Evolutionary conservation across 2,113 vertebrate genomes (phyloP), one percentile per base, ranked within the genome.

Genomic region (Upupa epops): DNA sequence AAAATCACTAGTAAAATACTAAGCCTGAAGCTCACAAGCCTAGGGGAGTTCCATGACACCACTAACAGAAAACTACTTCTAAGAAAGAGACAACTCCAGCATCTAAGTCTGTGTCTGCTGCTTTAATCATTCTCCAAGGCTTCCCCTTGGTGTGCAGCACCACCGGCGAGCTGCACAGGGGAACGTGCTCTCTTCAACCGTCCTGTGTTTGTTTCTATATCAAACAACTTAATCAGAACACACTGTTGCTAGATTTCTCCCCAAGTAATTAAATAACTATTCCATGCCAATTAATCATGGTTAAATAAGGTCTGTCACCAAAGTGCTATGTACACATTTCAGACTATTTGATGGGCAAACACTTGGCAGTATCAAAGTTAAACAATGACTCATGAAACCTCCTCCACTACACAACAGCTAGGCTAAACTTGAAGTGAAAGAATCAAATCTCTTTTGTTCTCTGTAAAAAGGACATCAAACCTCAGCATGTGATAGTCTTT

Each of bases 381-480:
- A 98, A 99, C 98, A 98, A 98, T 98, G 98, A 98, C 97, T 98
- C 98, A 98, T 98, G 98, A 98, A 98, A 97, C 96, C 98, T 98
- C 93, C 97, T 97, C 93, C 72, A 89, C 97, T 97, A 98, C 95
- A 98, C 98, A 98, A 98, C 98, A 96, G 96, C 93, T 96, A 97
- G 91, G 97, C 97, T 98, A 96, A 98, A 98, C 97, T 95, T 96
- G 90, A 96, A 95, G 95, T 97, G 96, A 98, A 98, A 98, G 98
- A 96, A 97, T 95, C 90, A 96, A 97, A 98, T 97, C 97, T 94
- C 98, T 98, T 99, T 99, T 99, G 98, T 99, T 95, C 95, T 85
- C 73, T 61, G 90, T 98, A 97, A 98, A 98, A 98, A 97, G 98
- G 97, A 97, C 97, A 98, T 97, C 97, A 97, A 98, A 98, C 97